Base-by-base conservation (phyloP, 2,113 vertebrate species). In the Sander vitreus region DNA sequence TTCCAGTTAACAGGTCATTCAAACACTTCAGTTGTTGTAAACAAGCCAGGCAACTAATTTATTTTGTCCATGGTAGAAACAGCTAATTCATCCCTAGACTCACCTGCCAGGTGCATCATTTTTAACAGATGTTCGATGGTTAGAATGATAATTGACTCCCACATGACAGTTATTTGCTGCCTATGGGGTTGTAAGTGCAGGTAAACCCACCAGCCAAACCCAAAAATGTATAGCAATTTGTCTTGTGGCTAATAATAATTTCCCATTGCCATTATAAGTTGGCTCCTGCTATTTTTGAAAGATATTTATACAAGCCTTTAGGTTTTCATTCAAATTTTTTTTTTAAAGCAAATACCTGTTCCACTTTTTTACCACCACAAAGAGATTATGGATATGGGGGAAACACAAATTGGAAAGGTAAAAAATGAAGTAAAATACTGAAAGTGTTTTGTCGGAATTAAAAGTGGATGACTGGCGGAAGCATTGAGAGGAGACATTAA, bases 41-140 rank as follows among this genome's bases (percentile, higher is more conserved):
- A 81, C 77, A 70, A 58, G 60, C 36, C 67, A 59, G 66, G 59
- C 23, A 81, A 16, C 23, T 72, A 13, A 66, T 78, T 66, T 48
- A 3, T 51, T 76, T 64, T 60, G 18, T 65, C 19, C 30, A 2
- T 2, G 1, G 36, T 51, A 27, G 39, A 57, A 27, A 70, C 5
- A 27, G 53, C 16, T 54, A 58, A 72, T 72, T 54, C 25, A 57
- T 59, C 27, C 3, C 13, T 8, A 67, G 60, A 57, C 33, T 65
- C 63, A 77, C 57, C 53, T 57, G 69, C 59, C 73, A 58, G 54
- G 16, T 30, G 64, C 36, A 81, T 57, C 48, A 25, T 58, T 71
- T 64, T 57, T 10, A 2, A 71, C 57, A 76, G 21, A 47, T 9
- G n/a, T 54, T n/a, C 13, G 7, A 73, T 10, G 33, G 39, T 63